Evolutionary conservation across 2,113 vertebrate species (phyloP).

Genomic region (Phyllostomus hastatus): DNA sequence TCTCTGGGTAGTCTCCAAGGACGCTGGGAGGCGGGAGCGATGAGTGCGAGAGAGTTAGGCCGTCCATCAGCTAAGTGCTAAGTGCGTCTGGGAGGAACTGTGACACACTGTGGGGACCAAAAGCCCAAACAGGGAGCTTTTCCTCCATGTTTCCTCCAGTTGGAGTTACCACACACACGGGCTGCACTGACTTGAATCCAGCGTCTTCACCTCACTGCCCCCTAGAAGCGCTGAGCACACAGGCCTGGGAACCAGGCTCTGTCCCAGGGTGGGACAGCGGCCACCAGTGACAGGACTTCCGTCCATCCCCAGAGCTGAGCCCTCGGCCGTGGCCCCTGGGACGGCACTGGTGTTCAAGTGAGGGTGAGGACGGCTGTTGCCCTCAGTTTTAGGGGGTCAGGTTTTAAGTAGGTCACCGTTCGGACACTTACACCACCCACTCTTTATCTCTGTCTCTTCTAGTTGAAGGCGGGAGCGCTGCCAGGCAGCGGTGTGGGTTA

Average conservation of each 20-base stretch:
- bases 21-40: background rate
- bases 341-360: background rate
- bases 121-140: background rate
- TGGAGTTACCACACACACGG: background rate
- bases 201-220: background rate
- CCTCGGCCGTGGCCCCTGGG: background rate
- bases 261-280: background rate
- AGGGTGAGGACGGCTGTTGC: background rate
- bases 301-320: background rate
- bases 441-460: conserved; percentile 43
- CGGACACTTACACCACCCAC: conserved; percentile 4
- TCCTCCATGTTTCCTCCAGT: background rate
- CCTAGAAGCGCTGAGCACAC: background rate
- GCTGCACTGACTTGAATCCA: background rate
- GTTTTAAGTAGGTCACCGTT: conserved; percentile 57
- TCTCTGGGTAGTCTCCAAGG: background rate
- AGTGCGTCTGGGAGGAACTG: background rate
- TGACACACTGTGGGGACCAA: background rate
- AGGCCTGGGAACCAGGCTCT: background rate
- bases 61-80: background rate
- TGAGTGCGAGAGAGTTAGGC: background rate
- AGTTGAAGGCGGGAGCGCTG: conserved; percentile 42
- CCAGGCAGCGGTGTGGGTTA: conserved; percentile 50
- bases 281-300: background rate
- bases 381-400: background rate